Percentiles rank a stretch among this genome's conserved stretches.
phyloP scores from a whole-genome alignment of 2,113 vertebrate genomes.

The Ophiodon elongatus region DNA sequence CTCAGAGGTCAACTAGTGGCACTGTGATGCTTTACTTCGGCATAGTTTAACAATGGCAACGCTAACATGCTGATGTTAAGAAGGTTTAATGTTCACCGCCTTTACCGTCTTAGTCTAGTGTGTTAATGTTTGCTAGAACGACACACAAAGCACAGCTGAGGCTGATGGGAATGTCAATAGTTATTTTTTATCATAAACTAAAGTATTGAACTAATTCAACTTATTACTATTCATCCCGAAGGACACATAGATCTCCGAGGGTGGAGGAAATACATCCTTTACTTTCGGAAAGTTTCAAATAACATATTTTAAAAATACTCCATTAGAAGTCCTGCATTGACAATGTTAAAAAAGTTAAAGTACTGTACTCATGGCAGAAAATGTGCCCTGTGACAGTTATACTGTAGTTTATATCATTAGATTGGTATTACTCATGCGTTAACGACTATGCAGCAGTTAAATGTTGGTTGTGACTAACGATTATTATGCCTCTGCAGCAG shows the following conservation, averaged over 20 bases:
- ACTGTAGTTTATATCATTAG: no score
- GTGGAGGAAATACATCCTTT: not conserved
- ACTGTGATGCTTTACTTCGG: not conserved
- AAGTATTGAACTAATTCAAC: not conserved
- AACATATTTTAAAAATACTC: no score
- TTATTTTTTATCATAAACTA: not conserved
- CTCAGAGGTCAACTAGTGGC: not conserved
- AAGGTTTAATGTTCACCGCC: not conserved
- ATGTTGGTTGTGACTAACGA: no score
- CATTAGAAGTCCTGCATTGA: no score
- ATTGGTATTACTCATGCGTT: no score
- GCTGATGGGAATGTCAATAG: not conserved
- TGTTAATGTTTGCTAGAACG: not conserved
- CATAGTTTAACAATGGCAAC: not conserved
- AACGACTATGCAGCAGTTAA: no score
- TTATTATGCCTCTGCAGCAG: no score
- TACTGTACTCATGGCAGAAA: no score
- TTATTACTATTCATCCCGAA: not conserved
- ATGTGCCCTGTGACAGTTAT: no score
- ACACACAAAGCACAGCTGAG: not conserved
- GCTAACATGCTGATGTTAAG: not conserved
- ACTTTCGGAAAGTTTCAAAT: not conserved
- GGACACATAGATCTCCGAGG: not conserved
- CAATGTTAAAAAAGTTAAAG: no score
- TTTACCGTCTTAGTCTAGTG: not conserved